Evolutionary conservation across 1,140 invertebrate species (phyloP).

Genomic region (Pantala flavescens): DNA sequence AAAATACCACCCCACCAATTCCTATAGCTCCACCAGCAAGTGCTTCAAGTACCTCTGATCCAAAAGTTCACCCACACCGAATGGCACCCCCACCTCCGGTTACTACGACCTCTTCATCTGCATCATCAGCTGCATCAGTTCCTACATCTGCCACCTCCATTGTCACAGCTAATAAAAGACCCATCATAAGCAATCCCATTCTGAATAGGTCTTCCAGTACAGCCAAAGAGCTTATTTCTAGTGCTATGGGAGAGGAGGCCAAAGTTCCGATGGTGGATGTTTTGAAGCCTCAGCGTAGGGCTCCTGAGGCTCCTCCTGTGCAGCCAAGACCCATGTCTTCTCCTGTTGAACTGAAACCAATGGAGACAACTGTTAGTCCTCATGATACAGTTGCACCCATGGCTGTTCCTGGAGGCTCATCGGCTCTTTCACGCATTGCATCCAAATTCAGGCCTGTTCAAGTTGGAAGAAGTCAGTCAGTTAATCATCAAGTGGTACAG

Average conservation of each 20-base stretch:
- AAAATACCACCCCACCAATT: conserved; percentile 39
- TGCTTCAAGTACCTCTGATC: conserved; percentile 17
- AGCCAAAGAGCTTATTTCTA: conserved; percentile 55
- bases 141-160: conserved; percentile 16
- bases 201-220: conserved; percentile 66
- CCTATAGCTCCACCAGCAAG: conserved; percentile 24
- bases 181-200: conserved; percentile 67
- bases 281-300: not conserved
- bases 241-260: conserved; percentile 24
- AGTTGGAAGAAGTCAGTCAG: conserved; percentile 39
- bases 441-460: conserved; percentile 17
- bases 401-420: not conserved
- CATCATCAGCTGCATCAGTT: conserved; percentile 31
- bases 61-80: conserved; percentile 27
- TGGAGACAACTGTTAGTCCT: not conserved
- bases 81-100: conserved; percentile 31
- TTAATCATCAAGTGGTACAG: not conserved
- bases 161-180: conserved; percentile 43
- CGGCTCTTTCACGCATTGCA: conserved; percentile 13
- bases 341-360: conserved; percentile 31
- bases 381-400: not conserved
- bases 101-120: conserved; percentile 31
- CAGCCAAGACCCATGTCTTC: conserved; percentile 36
- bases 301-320: conserved; percentile 4
- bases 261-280: conserved; percentile 19